Evolutionary conservation across 1,140 invertebrate genomes (phyloP), one percentile per base, ranked within the genome.

Genomic region (Luehdorfia chinensis): DNA sequence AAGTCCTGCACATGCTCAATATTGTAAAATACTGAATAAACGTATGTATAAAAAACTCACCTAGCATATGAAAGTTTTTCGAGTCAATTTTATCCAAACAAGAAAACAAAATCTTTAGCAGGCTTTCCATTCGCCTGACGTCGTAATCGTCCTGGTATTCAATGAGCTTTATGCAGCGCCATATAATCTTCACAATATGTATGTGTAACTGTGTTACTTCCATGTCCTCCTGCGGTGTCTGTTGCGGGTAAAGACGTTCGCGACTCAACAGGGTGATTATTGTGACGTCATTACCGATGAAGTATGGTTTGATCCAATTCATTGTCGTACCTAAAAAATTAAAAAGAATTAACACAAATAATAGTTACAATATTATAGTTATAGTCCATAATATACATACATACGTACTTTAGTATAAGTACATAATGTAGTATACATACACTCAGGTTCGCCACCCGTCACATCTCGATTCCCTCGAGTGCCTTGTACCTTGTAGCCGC

Each of bases 41-140:
- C n/a, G n/a, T n/a, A n/a, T n/a, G 19, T 21, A 21, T 37, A 56
- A 45, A 50, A 34, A 58, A 66, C 71, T 72, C 60, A 88, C 87
- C 84, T 12, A 87, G 47, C 65, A 76, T 79, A 58, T 84, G 77
- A 77, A 87, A 87, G 63, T 88, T 83, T 32, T 75, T 83, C 54
- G 87, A 64, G 33, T 87, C 75, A 2, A 87, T 60, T 39, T 61
- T 74, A 11, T 78, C 66, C 44, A 88, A 67, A 43, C 83, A 86
- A 0, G 72, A 46, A 2, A 77, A 60, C 18, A 88, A 47, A 46
- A 86, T 80, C 49, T 85, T 83, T 4, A 84, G 34, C 1, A 87
- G 47, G 31, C 71, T 83, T 41, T 81, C 81, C 74, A 84, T 57
- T 33, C 59, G 74, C 3, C 46, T 44, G 8, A 39, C 46, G 11